Conservation (phyloP, 2,888 invertebrate genomes). For the Trichopria drosophilae region DNA sequence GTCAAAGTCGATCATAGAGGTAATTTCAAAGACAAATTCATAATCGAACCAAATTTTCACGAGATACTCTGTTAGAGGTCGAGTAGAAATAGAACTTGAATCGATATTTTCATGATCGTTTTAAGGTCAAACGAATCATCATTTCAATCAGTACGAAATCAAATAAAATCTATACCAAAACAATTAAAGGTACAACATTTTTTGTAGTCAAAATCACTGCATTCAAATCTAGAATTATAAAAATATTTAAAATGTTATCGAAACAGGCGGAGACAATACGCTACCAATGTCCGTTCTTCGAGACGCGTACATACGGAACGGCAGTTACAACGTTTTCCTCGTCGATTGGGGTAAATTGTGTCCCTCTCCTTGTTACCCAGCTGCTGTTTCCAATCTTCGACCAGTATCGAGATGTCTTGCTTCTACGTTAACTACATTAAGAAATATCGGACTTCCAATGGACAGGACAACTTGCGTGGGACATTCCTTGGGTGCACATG, state of each 20-base stretch:
- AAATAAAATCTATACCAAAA: too few relatives aligned
- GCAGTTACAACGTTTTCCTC: constrained; percentile 76
- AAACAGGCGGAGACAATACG: constrained; percentile 68
- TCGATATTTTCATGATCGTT: too few relatives aligned
- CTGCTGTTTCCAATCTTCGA: constrained; percentile 75
- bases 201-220: not conserved
- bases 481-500: constrained; percentile 75
- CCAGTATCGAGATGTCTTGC: constrained; percentile 74
- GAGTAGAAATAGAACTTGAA: too few relatives aligned
- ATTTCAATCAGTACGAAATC: too few relatives aligned
- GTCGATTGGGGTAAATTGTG: constrained; percentile 76
- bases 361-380: constrained; percentile 73
- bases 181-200: not conserved
- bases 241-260: constrained; percentile 1
- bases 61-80: too few relatives aligned
- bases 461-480: constrained; percentile 74
- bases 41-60: too few relatives aligned
- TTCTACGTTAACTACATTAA: constrained; percentile 65
- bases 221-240: not conserved
- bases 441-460: constrained; percentile 69
- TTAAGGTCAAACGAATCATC: too few relatives aligned
- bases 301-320: constrained; percentile 75
- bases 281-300: constrained; percentile 73
- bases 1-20: too few relatives aligned
- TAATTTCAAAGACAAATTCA: too few relatives aligned